These are phyloP conservation scores for Lordiphosa mommai DNA, from an alignment of 1,140 invertebrate genomes.

Conservation along the genomic window DNA sequence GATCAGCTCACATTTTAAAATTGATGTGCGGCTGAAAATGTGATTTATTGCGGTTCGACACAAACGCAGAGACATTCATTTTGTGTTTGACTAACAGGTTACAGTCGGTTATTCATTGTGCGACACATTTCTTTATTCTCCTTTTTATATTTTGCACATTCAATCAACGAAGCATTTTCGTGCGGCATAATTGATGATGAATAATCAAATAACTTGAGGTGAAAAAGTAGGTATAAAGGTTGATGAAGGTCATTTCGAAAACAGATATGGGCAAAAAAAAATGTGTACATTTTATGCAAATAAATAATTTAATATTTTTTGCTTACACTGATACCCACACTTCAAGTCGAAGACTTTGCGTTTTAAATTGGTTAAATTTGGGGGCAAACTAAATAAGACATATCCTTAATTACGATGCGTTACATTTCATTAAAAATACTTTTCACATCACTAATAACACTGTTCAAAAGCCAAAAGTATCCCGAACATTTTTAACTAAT, in stretches of 20 bases:
- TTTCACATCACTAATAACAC: too few relatives aligned
- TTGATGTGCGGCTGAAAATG: constrained; percentile 36
- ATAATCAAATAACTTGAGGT: constrained; percentile 5
- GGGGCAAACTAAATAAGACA: too few relatives aligned
- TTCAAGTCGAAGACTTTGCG: too few relatives aligned
- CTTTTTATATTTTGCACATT: constrained; percentile 16
- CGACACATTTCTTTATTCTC: constrained; percentile 21
- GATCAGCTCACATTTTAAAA: constrained; percentile 13
- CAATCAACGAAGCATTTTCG: constrained; percentile 29
- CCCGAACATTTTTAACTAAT: too few relatives aligned
- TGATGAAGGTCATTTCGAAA: constrained; percentile 9
- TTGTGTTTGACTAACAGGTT: constrained; percentile 30
- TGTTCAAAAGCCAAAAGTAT: too few relatives aligned
- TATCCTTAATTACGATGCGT: too few relatives aligned
- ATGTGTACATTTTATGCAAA: too few relatives aligned
- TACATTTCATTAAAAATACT: too few relatives aligned
- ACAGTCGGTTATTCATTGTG: constrained; percentile 15
- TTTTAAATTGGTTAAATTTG: too few relatives aligned
- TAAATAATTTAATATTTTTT: too few relatives aligned
- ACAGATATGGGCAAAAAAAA: too few relatives aligned
- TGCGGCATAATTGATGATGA: constrained; percentile 29
- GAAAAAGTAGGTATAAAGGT: constrained; percentile 9
- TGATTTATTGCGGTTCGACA: constrained; percentile 32
- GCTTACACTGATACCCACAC: too few relatives aligned
- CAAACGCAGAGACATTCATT: constrained; percentile 3